These are phyloP conservation scores for Phenganax stokvisi DNA, from an alignment of 92 coral and sea anemone genomes.

Conservation along the genomic window DNA sequence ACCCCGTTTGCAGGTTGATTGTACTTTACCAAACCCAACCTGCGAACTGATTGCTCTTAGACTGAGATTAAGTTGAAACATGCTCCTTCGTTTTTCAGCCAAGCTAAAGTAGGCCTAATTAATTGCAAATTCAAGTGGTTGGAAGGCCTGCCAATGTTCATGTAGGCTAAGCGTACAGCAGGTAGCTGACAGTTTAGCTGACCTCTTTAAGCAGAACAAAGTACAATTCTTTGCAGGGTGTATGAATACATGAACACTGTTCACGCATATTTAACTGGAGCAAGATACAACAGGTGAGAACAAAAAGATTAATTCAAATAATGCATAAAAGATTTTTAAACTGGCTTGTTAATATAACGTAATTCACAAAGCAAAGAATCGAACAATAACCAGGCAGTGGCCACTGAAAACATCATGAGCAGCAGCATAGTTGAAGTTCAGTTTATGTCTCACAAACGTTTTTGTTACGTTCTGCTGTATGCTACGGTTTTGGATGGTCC, in stretches of 20 bases:
- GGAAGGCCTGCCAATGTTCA: no score
- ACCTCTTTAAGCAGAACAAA: not conserved
- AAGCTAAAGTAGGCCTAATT: no score
- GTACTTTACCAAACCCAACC: no score
- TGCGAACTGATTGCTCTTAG: no score
- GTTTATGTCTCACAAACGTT: not conserved
- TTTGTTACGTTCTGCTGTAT: not conserved
- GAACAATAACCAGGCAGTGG: no score
- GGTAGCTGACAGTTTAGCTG: not conserved
- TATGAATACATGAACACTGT: constrained; percentile 80
- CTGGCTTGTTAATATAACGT: no score
- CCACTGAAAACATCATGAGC: not conserved
- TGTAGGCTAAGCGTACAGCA: no score
- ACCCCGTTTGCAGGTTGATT: no score
- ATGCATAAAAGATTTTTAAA: not conserved
- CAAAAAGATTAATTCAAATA: not conserved
- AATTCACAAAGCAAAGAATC: no score
- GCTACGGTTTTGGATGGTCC: not conserved
- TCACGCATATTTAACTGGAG: constrained; percentile 93
- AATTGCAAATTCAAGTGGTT: no score
- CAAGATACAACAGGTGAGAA: constrained; percentile 82
- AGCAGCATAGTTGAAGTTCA: not conserved
- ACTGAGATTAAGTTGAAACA: no score
- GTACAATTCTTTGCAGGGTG: constrained; percentile 41
- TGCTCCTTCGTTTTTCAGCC: no score